Base-by-base conservation (phyloP, 1,140 invertebrate genomes). In the Tetramorium parvispinum region DNA sequence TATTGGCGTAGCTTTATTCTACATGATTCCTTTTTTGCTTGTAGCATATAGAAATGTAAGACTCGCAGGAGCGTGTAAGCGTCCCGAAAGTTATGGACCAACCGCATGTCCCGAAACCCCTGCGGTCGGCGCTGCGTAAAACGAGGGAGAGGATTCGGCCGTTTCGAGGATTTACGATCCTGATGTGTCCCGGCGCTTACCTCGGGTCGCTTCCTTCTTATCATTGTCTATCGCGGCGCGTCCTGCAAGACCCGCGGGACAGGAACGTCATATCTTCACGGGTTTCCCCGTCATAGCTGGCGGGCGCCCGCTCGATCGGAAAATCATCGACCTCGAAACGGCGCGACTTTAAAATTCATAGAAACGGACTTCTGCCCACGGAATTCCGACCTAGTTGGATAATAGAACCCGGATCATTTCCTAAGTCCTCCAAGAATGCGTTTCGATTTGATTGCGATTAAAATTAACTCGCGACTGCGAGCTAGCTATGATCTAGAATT, bases 171-270 rank as follows among this genome's bases (percentile, higher is more conserved):
- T 90, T 90, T 89, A 90, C 85, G 85, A 81, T 57, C 85, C 65
- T 66, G 78, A 55, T 89, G 88, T 77, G 82, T 86, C 76, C 70
- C 66, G 49, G 49, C 71, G 88, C 46, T 90, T 87, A 85, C 78
- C 78, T 57, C 55, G 21, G 53, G 40, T 73, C 66, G 51, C n/a
- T 89, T 87, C 85, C 57, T 90, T 75, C 87, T 90, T 89, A 89
- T 90, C 88, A 87, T 89, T 85, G 88, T 89, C 88, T 87, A 75
- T 87, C 85, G 65, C 49, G 24, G 5, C 51, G 76, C 65, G 76
- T 81, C 49, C 73, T 46, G 83, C 18, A 66, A 37, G 73, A 77
- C 83, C 43, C 77, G 63, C n/a, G 65, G 43, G 76, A 85, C 27
- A 49, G 27, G 46, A 68, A 70, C 27, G n/a, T 49, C 77, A 66